Evolutionary conservation across 1,140 invertebrate genomes (phyloP).

Genomic region (Cydia pomonella): DNA sequence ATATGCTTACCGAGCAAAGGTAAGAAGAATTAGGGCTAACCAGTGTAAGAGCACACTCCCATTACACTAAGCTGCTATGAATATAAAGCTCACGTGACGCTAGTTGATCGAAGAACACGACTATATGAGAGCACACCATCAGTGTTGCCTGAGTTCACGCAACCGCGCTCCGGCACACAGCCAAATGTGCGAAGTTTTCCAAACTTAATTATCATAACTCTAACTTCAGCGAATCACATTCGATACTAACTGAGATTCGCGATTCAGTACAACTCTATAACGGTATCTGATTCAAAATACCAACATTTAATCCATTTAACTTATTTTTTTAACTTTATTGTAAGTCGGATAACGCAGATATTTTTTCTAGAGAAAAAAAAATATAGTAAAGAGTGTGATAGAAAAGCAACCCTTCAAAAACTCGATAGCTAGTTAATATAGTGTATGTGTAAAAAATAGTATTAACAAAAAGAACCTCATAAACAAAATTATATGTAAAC

Average conservation of each 20-base stretch:
- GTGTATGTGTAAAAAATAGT: too few species aligned
- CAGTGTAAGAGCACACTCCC: not conserved
- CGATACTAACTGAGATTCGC: conserved; percentile 16
- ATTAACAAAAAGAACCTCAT: too few species aligned
- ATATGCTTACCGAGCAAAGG: not conserved
- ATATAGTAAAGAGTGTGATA: too few species aligned
- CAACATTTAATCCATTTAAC: not conserved
- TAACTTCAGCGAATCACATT: conserved; percentile 8
- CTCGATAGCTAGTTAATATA: too few species aligned
- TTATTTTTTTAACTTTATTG: not conserved
- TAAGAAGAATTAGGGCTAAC: not conserved
- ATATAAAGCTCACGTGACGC: not conserved
- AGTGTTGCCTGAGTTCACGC: conserved; percentile 1
- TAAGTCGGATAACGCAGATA: not conserved
- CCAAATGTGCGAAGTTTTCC: conserved; percentile 32
- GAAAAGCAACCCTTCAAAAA: too few species aligned
- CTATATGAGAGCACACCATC: not conserved
- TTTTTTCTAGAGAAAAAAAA: too few species aligned
- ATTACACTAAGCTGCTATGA: not conserved
- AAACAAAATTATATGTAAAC: too few species aligned
- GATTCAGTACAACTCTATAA: not conserved
- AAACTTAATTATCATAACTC: conserved; percentile 31
- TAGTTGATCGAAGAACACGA: not conserved
- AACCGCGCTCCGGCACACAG: conserved; percentile 10
- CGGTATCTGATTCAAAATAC: not conserved